Conservation (phyloP, 2,113 vertebrate genomes). For the Oxyura jamaicensis region DNA sequence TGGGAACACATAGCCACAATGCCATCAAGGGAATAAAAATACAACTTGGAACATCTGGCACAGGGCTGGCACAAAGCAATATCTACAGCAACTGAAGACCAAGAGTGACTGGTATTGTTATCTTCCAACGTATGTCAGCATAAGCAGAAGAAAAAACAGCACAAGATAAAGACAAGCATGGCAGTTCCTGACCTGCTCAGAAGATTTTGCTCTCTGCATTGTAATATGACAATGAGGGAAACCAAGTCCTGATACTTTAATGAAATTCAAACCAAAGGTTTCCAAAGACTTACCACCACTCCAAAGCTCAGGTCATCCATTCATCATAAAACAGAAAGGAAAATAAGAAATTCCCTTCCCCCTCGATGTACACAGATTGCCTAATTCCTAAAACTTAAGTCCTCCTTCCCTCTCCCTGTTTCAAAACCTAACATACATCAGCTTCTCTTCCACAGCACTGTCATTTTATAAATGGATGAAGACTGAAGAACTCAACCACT, state of each 20-base stretch:
- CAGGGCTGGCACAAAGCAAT: neutral
- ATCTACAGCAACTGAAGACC: neutral
- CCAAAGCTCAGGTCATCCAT: neutral
- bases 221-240: accelerated
- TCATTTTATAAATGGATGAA: neutral
- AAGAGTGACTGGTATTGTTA: neutral
- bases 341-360: neutral
- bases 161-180: neutral
- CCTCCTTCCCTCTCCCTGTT: neutral
- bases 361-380: neutral
- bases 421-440: neutral
- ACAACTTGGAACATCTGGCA: neutral
- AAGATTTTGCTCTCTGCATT: neutral
- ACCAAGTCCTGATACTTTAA: neutral
- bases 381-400: neutral
- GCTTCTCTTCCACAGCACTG: neutral
- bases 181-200: neutral
- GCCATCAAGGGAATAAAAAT: neutral
- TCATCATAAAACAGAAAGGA: neutral
- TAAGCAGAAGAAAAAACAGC: neutral
- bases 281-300: neutral
- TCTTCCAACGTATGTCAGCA: accelerated
- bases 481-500: neutral
- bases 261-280: neutral
- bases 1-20: neutral